These are phyloP conservation scores for Pseudomyrmex dendroicus DNA, from an alignment of 1,140 invertebrate species.

Conservation along the genomic window DNA sequence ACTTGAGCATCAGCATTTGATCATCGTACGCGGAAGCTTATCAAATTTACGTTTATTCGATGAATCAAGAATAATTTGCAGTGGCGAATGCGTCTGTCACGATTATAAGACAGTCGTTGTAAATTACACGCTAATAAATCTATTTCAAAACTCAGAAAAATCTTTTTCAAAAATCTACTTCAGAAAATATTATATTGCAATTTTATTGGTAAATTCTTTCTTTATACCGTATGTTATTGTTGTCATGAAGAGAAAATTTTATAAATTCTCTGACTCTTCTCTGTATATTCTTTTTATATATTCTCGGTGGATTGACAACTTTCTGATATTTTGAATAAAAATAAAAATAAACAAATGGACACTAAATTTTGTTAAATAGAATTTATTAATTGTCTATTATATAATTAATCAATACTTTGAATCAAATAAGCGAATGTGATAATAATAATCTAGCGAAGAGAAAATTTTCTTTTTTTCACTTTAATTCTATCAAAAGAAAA, in stretches of 20 bases:
- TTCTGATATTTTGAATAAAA: background rate
- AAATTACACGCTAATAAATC: no score
- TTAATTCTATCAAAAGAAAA: no score
- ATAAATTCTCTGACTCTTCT: background rate
- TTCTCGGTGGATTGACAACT: background rate
- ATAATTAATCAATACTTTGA: background rate
- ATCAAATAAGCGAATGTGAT: background rate
- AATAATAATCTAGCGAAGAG: background rate
- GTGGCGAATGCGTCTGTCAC: no score
- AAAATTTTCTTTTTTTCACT: background rate
- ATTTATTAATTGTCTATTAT: background rate
- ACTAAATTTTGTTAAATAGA: background rate
- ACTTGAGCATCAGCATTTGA: slow-evolving; percentile 22
- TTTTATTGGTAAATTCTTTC: no score
- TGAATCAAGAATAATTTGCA: no score
- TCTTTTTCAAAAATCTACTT: no score
- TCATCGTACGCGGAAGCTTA: slow-evolving; percentile 18
- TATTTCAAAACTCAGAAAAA: no score
- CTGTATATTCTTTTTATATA: background rate
- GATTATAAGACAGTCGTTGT: no score
- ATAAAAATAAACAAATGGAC: slow-evolving; percentile 23
- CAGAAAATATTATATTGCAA: no score
- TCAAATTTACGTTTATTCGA: background rate
- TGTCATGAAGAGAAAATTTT: background rate
- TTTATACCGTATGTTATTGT: no score